Conservation (phyloP, 1,140 invertebrate species). For the Rhysida immarginata region DNA sequence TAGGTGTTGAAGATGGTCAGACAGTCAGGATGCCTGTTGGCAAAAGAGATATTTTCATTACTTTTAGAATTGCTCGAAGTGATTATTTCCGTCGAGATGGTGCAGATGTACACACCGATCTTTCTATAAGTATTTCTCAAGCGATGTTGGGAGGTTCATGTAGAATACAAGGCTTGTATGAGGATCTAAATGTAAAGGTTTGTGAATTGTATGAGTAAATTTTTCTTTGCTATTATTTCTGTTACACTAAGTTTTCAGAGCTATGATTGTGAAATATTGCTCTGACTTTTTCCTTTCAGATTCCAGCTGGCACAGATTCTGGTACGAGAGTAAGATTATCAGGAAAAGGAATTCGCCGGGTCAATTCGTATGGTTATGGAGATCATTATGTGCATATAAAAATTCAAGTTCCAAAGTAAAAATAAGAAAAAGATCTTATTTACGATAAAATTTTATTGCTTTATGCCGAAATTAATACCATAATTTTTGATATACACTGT, state of each 20-base stretch:
- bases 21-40: slow-evolving; percentile 85
- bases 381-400: slow-evolving; percentile 96
- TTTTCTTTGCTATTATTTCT: too few species aligned
- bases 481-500: too few species aligned
- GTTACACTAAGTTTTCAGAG: too few species aligned
- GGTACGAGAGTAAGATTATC: slow-evolving; percentile 67
- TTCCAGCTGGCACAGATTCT: slow-evolving; percentile 79
- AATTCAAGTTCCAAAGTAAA: slow-evolving; percentile 47
- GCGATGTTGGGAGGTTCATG: slow-evolving; percentile 85
- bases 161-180: slow-evolving; percentile 83
- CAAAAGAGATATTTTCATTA: slow-evolving; percentile 78
- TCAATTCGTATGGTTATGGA: slow-evolving; percentile 76
- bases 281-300: slow-evolving; percentile 40
- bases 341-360: slow-evolving; percentile 83
- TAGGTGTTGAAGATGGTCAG: slow-evolving; percentile 84
- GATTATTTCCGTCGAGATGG: slow-evolving; percentile 84
- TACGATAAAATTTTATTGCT: too few species aligned
- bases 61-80: slow-evolving; percentile 79
- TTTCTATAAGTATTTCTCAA: slow-evolving; percentile 70
- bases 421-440: too few species aligned
- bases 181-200: slow-evolving; percentile 74
- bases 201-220: too few species aligned
- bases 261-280: not conserved
- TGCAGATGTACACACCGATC: slow-evolving; percentile 82
- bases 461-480: too few species aligned